These are phyloP conservation scores for Allophyes oxyacanthae DNA, from an alignment of 2,888 invertebrate genomes.

Conservation along the genomic window DNA sequence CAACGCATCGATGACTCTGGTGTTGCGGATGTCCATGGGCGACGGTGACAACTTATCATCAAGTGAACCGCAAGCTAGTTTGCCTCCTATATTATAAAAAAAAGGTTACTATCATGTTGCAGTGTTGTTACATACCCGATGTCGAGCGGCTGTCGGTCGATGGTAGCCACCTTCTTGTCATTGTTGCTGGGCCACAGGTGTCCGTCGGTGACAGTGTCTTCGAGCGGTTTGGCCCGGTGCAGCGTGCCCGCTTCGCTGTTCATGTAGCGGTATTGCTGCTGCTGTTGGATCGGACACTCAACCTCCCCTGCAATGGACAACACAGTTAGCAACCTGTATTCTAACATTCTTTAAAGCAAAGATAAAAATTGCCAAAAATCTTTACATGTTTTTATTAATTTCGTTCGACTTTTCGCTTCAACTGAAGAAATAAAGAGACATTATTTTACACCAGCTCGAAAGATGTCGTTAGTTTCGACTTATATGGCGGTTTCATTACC, in stretches of 20 bases:
- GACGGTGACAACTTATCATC: too few relatives aligned
- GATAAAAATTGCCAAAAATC: background rate
- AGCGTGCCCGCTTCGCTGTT: conserved; percentile 86
- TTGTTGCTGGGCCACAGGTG: conserved; percentile 87
- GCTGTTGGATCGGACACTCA: conserved; percentile 88
- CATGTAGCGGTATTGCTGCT: conserved; percentile 89
- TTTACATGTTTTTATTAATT: background rate
- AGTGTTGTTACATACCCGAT: conserved; percentile 73
- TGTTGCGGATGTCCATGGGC: too few relatives aligned
- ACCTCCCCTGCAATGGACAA: conserved; percentile 79
- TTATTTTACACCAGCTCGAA: too few relatives aligned
- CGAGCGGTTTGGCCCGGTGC: conserved; percentile 84
- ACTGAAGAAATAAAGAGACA: too few relatives aligned
- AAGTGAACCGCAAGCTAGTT: too few relatives aligned
- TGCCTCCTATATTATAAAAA: too few relatives aligned
- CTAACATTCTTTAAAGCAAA: too few relatives aligned
- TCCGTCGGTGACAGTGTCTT: conserved; percentile 86
- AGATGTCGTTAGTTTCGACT: too few relatives aligned
- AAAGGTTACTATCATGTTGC: too few relatives aligned
- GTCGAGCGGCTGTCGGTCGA: conserved; percentile 85
- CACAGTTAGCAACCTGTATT: background rate
- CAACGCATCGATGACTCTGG: too few relatives aligned
- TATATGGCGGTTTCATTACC: too few relatives aligned
- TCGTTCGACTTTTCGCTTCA: too few relatives aligned
- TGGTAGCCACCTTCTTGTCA: conserved; percentile 84